Evolutionary conservation across 2,797 vertebrate genomes (phyloP).

Genomic region (Tinamus major): DNA sequence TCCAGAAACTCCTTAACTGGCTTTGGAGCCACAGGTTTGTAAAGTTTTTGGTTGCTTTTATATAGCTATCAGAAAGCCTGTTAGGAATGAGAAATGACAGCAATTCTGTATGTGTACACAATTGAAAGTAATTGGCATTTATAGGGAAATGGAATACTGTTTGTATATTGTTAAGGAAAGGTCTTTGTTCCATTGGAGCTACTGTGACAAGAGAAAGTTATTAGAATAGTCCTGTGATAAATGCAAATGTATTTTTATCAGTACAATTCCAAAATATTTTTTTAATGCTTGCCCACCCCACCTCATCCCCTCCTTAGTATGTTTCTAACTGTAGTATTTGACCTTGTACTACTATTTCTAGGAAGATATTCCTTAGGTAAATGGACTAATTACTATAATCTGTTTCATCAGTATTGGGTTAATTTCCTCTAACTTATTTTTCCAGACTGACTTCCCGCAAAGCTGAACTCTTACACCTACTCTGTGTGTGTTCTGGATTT

Average conservation of each 20-base stretch:
- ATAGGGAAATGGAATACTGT: not conserved
- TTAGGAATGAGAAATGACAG: not conserved
- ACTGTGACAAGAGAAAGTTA: constrained; percentile 14
- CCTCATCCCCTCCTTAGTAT: not conserved
- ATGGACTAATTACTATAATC: constrained; percentile 6
- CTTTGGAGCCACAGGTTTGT: not conserved
- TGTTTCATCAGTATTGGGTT: constrained; percentile 8
- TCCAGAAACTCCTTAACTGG: not conserved
- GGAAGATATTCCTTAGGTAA: not conserved
- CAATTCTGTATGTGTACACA: not conserved
- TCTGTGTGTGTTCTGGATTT: constrained; percentile 29
- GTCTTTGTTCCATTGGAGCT: not conserved
- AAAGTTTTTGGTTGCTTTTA: not conserved
- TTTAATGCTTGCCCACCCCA: not conserved
- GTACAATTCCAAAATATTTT: not conserved
- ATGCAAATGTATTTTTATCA: not conserved
- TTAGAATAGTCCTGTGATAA: not conserved
- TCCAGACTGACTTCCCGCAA: not conserved
- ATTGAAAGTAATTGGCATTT: not conserved
- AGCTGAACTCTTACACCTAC: not conserved
- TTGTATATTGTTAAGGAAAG: not conserved
- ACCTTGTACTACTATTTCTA: not conserved
- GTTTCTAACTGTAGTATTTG: not conserved
- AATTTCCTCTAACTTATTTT: constrained; percentile 23
- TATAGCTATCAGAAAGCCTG: not conserved